Conservation (phyloP, 2,888 invertebrate genomes). For the Meandrusa payeni region DNA sequence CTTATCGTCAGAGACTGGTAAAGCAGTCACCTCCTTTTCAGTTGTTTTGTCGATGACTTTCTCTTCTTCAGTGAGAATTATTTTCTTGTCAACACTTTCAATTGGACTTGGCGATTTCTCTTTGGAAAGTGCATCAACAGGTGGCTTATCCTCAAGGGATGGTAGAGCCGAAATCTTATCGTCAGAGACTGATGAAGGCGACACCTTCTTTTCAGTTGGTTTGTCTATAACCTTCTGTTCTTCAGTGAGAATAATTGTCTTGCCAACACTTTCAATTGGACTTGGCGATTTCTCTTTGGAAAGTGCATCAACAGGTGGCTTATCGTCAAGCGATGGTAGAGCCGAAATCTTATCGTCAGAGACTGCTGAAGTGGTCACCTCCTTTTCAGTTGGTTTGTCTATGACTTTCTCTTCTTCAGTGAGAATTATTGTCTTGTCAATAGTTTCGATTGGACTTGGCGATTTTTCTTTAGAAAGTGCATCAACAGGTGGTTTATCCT, state of each 20-base stretch:
- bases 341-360: too few relatives aligned
- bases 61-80: conserved; percentile 9
- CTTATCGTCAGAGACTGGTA: too few relatives aligned
- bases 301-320: too few relatives aligned
- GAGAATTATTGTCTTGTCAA: conserved; percentile 1
- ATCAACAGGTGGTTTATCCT: conserved; percentile 14
- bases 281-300: too few relatives aligned
- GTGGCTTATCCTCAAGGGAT: conserved; percentile 6
- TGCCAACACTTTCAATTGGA: too few relatives aligned
- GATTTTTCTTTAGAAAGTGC: conserved; percentile 15
- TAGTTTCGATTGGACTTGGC: too few relatives aligned
- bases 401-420: conserved; percentile 9
- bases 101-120: conserved; percentile 2
- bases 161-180: neutral
- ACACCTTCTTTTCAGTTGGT: too few relatives aligned
- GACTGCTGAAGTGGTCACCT: too few relatives aligned
- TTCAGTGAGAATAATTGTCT: too few relatives aligned
- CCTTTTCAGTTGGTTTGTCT: conserved; percentile 7
- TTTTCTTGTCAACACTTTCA: conserved; percentile 1
- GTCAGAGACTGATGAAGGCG: too few relatives aligned
- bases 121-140: conserved; percentile 16
- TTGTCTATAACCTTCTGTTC: too few relatives aligned
- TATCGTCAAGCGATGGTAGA: too few relatives aligned
- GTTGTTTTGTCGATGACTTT: neutral
- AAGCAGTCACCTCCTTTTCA: neutral